A percentile compares a stretch with the other conserved stretches of the same genome.
Evolutionary conservation across 2,888 invertebrate species (phyloP).

Genomic region (Marasmarcha lunaedactyla): DNA sequence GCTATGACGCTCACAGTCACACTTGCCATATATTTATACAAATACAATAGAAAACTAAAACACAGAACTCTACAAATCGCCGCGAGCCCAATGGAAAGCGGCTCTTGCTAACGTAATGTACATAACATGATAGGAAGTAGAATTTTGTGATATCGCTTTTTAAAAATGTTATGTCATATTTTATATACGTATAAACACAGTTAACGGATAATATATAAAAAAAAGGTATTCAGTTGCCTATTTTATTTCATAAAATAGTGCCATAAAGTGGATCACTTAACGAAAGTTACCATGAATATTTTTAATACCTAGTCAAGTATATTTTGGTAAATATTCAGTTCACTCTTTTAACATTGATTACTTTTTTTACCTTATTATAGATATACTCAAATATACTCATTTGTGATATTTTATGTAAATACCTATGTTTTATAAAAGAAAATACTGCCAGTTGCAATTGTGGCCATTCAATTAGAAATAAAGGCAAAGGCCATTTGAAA

Average conservation of each 20-base stretch:
- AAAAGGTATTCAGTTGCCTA: conserved; percentile 29
- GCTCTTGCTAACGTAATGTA: conserved; percentile 12
- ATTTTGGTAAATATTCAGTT: conserved; percentile 20
- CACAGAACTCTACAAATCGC: conserved; percentile 14
- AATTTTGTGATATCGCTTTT: conserved; percentile 34
- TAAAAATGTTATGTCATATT: neutral
- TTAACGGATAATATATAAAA: conserved; percentile 41
- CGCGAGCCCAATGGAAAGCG: neutral
- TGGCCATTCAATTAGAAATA: neutral
- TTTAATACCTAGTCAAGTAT: conserved; percentile 44
- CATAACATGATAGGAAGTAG: conserved; percentile 2
- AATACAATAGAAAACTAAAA: conserved; percentile 23
- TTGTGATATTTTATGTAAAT: conserved; percentile 60
- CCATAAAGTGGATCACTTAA: conserved; percentile 29
- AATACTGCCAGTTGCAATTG: neutral
- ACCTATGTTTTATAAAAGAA: conserved; percentile 9
- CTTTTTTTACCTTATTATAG: conserved; percentile 6
- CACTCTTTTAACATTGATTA: conserved; percentile 3
- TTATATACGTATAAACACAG: conserved; percentile 31
- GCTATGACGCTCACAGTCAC: conserved; percentile 32
- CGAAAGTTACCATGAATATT: conserved; percentile 14
- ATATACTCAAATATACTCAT: conserved; percentile 38
- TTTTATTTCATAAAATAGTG: conserved; percentile 60
- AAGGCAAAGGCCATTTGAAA: neutral
- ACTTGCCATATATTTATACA: conserved; percentile 30